Percentiles rank a stretch among this genome's conserved stretches.
These are phyloP conservation scores for Montifringilla adamsi DNA, from an alignment of 2,113 vertebrate species.

Conservation along the genomic window DNA sequence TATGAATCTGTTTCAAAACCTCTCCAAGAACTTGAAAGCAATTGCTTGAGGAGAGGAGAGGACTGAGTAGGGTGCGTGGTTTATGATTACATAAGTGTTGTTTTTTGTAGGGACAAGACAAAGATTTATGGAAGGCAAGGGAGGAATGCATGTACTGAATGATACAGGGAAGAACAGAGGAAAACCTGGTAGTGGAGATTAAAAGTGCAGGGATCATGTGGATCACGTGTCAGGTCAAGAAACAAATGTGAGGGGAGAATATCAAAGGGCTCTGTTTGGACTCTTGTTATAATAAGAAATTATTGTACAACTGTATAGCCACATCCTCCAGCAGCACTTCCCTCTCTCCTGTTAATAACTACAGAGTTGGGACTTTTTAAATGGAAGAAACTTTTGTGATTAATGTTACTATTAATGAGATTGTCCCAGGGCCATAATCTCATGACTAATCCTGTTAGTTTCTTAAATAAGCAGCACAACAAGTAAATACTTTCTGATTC, in stretches of 20 bases:
- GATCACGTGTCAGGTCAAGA: constrained; percentile 19
- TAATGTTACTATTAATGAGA: background rate
- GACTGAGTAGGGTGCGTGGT: background rate
- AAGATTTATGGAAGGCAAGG: constrained; percentile 65
- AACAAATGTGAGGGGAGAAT: constrained; percentile 20
- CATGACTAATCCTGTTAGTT: background rate
- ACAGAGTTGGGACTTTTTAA: background rate
- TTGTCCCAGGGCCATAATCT: background rate
- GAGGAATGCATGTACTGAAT: constrained; percentile 41
- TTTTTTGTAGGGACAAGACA: constrained; percentile 30
- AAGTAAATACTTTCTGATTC: background rate
- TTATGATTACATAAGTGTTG: constrained; percentile 4
- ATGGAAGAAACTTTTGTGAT: background rate
- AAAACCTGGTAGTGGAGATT: constrained; percentile 45
- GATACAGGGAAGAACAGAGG: constrained; percentile 35
- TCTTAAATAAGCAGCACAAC: background rate
- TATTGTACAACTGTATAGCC: background rate
- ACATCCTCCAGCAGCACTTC: background rate
- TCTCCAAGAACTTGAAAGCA: background rate
- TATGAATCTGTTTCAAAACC: background rate
- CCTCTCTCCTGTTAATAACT: background rate
- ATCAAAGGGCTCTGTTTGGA: background rate
- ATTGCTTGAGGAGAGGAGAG: background rate
- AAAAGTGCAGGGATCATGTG: constrained; percentile 14
- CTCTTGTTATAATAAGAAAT: background rate